Evolutionary conservation across 2,113 vertebrate genomes (phyloP), one percentile per base, ranked within the genome.

Genomic region (Xenus cinereus): DNA sequence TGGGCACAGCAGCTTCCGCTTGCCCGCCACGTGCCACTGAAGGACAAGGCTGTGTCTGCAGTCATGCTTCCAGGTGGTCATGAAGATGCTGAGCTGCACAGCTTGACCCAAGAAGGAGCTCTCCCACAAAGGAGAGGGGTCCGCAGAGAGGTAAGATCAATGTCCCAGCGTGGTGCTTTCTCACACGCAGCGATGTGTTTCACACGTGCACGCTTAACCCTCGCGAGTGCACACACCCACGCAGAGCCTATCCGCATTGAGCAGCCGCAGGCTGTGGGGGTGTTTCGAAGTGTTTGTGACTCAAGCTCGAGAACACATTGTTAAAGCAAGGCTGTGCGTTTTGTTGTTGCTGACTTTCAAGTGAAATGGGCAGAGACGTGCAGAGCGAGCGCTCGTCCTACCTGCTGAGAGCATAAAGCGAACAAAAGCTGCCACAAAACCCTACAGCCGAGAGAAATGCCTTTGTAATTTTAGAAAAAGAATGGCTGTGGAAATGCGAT

Each of bases 251-350:
- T 80, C 94, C 23, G 4, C 75, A 27, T 59, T 7, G 14, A 72
- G 41, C 66, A 84, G 79, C 92, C 54, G 3, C 91, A 18, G 90
- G 86, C 89, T 95, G 94, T 41, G 96, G 91, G 91, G 93, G 95
- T 80, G 90, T 92, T 84, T 71, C 10, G 3, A 56, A 62, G 92
- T 41, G 84, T 37, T 76, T 51, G 9, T 97, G 96, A 96, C 94
- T 94, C 94, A 95, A 39, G 59, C 93, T 95, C 7, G 12, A 66
- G 89, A 93, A 84, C 94, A 78, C 75, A 10, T 59, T 80, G 93
- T 90, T 73, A 46, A 48, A 85, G 82, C 78, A 15, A 33, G 26
- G 78, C 90, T 84, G 72, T 14, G 72, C 43, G 0, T 63, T 59
- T n/a, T 46, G 59, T n/a, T 74, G 77, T 23, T 67, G 91, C 69